Evolutionary conservation across 2,113 vertebrate genomes (phyloP).

Genomic region (Notothenia coriiceps): DNA sequence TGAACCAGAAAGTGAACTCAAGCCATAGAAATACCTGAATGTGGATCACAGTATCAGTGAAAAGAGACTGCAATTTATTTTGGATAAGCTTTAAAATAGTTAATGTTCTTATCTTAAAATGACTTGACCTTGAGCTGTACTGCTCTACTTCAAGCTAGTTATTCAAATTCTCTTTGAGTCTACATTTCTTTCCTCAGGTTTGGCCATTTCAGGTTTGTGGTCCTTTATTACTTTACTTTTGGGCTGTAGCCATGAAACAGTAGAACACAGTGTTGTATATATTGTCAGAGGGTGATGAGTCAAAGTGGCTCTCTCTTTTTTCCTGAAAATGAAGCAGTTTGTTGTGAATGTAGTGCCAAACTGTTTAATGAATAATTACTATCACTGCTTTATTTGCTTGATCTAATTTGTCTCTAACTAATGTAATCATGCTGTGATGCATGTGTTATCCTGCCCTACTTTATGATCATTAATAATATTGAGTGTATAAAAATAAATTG

Average conservation of each 20-base stretch:
- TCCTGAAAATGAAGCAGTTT: slow-evolving; percentile 4
- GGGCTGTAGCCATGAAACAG: slow-evolving; percentile 14
- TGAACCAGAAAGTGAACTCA: slow-evolving; percentile 45
- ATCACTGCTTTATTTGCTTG: slow-evolving; percentile 23
- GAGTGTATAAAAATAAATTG: not conserved
- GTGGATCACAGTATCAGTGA: slow-evolving; percentile 7
- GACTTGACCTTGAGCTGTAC: slow-evolving; percentile 1
- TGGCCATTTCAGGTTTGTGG: slow-evolving; percentile 21
- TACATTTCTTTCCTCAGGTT: slow-evolving; percentile 14
- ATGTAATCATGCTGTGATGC: not conserved
- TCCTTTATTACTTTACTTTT: slow-evolving; percentile 31
- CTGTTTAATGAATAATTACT: slow-evolving; percentile 54
- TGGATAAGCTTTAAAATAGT: slow-evolving; percentile 29
- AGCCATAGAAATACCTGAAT: slow-evolving; percentile 10
- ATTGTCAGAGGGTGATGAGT: slow-evolving; percentile 26
- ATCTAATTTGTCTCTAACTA: slow-evolving; percentile 28
- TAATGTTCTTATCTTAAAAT: slow-evolving; percentile 24
- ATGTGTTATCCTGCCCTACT: slow-evolving; percentile 11
- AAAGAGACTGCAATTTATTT: slow-evolving; percentile 6
- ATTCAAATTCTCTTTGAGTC: slow-evolving; percentile 11
- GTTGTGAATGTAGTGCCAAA: slow-evolving; percentile 11
- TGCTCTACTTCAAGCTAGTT: slow-evolving; percentile 6
- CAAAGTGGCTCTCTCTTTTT: not conserved
- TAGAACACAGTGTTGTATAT: slow-evolving; percentile 28
- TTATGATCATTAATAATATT: slow-evolving; percentile 29